Evolutionary conservation across 2,888 invertebrate species (phyloP), one percentile per base, ranked within the genome.

Genomic region (Subacronicta megacephala): DNA sequence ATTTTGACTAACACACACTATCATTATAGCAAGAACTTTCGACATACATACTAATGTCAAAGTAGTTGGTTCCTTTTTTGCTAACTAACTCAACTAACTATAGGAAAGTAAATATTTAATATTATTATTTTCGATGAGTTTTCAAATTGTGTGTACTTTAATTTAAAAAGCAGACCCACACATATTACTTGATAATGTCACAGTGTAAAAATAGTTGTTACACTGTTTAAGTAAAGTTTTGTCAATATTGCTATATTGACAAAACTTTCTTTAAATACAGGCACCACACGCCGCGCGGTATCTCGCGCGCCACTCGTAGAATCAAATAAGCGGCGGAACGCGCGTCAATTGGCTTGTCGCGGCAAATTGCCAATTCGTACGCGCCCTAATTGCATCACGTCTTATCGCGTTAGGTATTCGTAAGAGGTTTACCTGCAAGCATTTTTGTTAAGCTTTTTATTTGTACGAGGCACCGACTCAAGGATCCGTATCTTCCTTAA

Each of bases 321-420:
- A 80, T 79, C 74, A 69, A 79, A 81, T 73, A 73, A 62, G 55
- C 77, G 68, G 50, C 66, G 62, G 40, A 43, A 57, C 56, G 58
- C 51, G 54, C 72, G 68, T 65, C 74, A 70, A 86, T 83, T 85
- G 87, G 85, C 85, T 76, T 79, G 81, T 72, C 73, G 75, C 73
- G 65, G 66, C 76, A 87, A 84, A 89, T 89, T 89, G 88, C 62
- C 89, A 89, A 89, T 89, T 84, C 83, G 81, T 82, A 72, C 59
- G 77, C 74, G 64, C 61, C 75, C 75, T 81, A 84, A 82, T 83
- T 82, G 81, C 80, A 71, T 49, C 61, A 70, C 62, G 75, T 74
- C 78, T 80, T 66, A 71, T 65, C 64, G 58, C 57, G 70, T 71
- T 65, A 51, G 65, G 12, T 23, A 41, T 15, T 42, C 60, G 45